Percentiles rank a stretch among this genome's conserved stretches.
These are phyloP conservation scores for Dynastes maya DNA, from an alignment of 2,888 invertebrate species.

Conservation along the genomic window DNA sequence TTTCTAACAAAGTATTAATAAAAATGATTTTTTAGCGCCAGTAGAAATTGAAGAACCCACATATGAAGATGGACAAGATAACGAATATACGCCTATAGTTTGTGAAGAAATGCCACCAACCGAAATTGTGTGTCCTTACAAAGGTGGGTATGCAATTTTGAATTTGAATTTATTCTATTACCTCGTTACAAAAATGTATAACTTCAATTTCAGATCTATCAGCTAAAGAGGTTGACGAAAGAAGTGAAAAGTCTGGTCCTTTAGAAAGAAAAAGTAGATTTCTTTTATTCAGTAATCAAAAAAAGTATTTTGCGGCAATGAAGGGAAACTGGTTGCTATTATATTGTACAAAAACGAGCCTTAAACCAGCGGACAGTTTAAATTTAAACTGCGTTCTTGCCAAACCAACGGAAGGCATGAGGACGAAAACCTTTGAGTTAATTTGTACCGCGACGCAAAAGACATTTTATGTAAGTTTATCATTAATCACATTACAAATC, in stretches of 20 bases:
- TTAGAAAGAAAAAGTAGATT: slow-evolving; percentile 43
- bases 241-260: slow-evolving; percentile 42
- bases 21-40: background rate
- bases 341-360: slow-evolving; percentile 33
- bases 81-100: slow-evolving; percentile 28
- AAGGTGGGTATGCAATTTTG: background rate
- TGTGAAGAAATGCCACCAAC: background rate
- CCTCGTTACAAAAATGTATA: background rate
- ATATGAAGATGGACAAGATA: slow-evolving; percentile 14
- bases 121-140: slow-evolving; percentile 12
- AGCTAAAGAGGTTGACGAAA: slow-evolving; percentile 28
- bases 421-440: slow-evolving; percentile 43
- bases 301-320: slow-evolving; percentile 33
- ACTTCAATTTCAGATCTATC: slow-evolving; percentile 31
- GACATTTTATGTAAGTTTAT: slow-evolving; percentile 31
- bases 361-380: slow-evolving; percentile 40
- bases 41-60: slow-evolving; percentile 7
- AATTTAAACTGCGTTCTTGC: slow-evolving; percentile 22
- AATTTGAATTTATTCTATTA: background rate
- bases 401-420: slow-evolving; percentile 26
- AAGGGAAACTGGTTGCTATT: slow-evolving; percentile 43
- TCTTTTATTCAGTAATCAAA: slow-evolving; percentile 44
- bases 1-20: too few species aligned
- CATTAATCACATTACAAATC: too few species aligned
- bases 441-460: slow-evolving; percentile 24